These are phyloP conservation scores for Slavum lentiscoides DNA, from an alignment of 2,888 invertebrate species.

Conservation along the genomic window DNA sequence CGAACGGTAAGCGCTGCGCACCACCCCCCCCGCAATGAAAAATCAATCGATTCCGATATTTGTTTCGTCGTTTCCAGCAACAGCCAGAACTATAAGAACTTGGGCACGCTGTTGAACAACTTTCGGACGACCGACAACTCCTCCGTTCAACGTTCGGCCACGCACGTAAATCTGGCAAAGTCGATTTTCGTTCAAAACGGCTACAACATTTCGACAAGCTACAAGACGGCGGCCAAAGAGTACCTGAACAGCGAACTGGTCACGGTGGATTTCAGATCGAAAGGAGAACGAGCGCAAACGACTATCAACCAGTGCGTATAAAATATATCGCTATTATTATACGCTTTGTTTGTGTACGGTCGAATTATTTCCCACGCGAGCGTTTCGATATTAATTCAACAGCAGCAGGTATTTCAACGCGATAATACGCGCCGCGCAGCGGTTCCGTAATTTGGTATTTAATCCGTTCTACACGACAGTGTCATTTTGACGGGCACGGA, in stretches of 20 bases:
- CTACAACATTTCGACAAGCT: constrained; percentile 50
- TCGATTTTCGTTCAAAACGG: constrained; percentile 56
- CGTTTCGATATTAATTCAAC: too few relatives aligned
- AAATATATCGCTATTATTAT: too few relatives aligned
- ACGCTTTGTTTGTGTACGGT: too few relatives aligned
- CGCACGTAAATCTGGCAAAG: constrained; percentile 55
- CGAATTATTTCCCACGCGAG: too few relatives aligned
- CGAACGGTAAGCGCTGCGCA: constrained; percentile 28
- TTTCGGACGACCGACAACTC: constrained; percentile 24
- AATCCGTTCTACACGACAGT: too few relatives aligned
- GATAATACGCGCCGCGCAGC: too few relatives aligned
- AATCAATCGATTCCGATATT: neutral
- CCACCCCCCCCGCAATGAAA: neutral
- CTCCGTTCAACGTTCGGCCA: constrained; percentile 33
- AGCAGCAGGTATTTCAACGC: too few relatives aligned
- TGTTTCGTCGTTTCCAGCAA: constrained; percentile 30
- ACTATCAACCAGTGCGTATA: neutral
- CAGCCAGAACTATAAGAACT: constrained; percentile 21
- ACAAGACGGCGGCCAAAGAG: constrained; percentile 52
- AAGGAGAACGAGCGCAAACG: constrained; percentile 21
- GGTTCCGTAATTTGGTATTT: too few relatives aligned
- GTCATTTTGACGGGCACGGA: too few relatives aligned
- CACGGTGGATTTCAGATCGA: constrained; percentile 55
- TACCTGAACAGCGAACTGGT: constrained; percentile 55
- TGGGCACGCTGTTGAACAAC: constrained; percentile 54